Evolutionary conservation across 1,140 invertebrate species (phyloP).

Genomic region (Pissodes strobi): DNA sequence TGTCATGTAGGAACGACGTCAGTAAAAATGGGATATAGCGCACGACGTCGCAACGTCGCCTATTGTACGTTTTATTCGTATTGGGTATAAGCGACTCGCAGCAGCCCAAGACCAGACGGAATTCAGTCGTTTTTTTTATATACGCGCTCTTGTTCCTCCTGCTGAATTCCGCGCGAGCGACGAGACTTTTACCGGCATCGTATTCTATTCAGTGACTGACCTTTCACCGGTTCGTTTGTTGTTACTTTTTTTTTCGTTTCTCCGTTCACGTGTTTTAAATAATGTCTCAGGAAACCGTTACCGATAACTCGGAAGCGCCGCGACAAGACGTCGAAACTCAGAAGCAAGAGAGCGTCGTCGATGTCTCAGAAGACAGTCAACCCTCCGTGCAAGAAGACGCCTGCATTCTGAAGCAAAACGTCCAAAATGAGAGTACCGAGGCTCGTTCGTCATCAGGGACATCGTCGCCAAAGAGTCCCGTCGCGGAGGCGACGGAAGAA

Average conservation of each 20-base stretch:
- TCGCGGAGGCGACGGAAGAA: conserved; percentile 2
- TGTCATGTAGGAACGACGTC: no score
- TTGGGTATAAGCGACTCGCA: background rate
- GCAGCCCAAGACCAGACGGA: conserved; percentile 7
- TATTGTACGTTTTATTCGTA: conserved; percentile 3
- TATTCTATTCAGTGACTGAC: background rate
- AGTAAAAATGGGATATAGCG: no score
- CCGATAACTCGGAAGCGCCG: background rate
- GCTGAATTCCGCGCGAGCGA: background rate
- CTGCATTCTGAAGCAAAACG: conserved; percentile 1
- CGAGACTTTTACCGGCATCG: background rate
- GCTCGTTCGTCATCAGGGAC: background rate
- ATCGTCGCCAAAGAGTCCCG: background rate
- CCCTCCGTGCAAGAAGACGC: conserved; percentile 10
- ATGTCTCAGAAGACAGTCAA: conserved; percentile 13
- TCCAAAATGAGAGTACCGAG: background rate
- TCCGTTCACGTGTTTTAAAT: no score
- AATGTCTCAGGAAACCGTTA: conserved; percentile 14
- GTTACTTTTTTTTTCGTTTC: no score
- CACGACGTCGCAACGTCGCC: background rate
- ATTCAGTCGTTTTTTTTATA: conserved; percentile 13
- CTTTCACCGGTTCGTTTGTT: no score
- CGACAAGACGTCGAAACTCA: background rate
- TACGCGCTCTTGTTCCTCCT: background rate
- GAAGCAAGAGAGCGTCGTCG: background rate